phyloP scores from a whole-genome alignment of 2,113 vertebrate genomes.

The Sakesphorus luctuosus region DNA sequence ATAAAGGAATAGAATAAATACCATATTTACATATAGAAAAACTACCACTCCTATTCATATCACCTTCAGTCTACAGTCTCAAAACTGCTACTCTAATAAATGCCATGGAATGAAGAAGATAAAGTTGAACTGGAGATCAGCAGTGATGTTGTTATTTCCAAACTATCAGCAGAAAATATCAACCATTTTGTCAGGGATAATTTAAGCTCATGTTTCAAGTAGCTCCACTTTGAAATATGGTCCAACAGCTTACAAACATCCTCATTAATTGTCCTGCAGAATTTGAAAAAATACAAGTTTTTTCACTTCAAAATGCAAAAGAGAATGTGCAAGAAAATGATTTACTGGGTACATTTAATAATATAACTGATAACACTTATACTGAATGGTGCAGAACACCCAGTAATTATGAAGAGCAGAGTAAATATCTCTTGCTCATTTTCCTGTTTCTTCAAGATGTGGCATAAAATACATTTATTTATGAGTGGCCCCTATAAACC shows the following conservation, averaged over 20 bases:
- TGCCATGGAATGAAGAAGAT: background rate
- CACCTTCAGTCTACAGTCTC: background rate
- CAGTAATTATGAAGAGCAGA: background rate
- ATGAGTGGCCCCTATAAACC: background rate
- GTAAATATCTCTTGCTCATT: background rate
- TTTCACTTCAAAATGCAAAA: background rate
- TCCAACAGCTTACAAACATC: background rate
- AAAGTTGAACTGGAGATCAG: background rate
- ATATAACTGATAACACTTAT: background rate
- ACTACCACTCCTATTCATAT: background rate
- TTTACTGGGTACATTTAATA: background rate
- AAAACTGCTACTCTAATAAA: background rate
- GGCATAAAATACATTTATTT: constrained; percentile 4
- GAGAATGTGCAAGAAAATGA: background rate
- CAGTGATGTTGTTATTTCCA: background rate
- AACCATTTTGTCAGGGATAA: background rate
- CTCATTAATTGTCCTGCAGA: background rate
- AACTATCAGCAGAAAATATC: background rate
- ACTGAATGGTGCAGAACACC: background rate
- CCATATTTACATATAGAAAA: background rate
- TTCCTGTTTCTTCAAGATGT: background rate
- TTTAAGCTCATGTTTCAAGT: background rate
- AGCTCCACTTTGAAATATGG: background rate
- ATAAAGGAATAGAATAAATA: background rate
- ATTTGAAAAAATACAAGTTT: background rate